phyloP scores from a whole-genome alignment of 2,113 vertebrate species.

The Takifugu bimaculatus region DNA sequence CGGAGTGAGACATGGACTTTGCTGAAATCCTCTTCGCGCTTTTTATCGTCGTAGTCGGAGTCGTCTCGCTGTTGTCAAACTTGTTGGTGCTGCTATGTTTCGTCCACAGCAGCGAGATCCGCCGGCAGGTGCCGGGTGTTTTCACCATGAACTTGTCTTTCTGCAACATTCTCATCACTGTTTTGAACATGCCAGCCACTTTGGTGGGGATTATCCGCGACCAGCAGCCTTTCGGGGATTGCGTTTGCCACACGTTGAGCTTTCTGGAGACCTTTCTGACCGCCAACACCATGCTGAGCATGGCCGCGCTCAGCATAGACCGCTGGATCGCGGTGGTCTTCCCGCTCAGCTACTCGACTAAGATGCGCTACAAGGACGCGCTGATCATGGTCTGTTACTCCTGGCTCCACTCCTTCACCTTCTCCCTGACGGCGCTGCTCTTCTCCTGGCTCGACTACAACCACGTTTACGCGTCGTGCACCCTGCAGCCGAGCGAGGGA shows the following conservation, averaged over 20 bases:
- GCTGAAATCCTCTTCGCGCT: constrained; percentile 76
- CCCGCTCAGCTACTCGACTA: constrained; percentile 80
- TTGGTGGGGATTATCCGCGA: constrained; percentile 73
- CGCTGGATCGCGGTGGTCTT: constrained; percentile 85
- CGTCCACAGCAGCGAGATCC: constrained; percentile 80
- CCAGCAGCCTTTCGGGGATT: constrained; percentile 78
- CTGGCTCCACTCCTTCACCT: constrained; percentile 81
- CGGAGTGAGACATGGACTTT: constrained; percentile 82
- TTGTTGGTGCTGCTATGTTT: constrained; percentile 84
- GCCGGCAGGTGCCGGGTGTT: constrained; percentile 79
- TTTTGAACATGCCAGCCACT: constrained; percentile 82
- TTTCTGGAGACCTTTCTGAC: constrained; percentile 84
- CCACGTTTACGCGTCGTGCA: constrained; percentile 79
- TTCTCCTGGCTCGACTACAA: constrained; percentile 83
- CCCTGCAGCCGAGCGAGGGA: constrained; percentile 71
- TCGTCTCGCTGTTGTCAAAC: constrained; percentile 80
- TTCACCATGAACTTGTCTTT: constrained; percentile 83
- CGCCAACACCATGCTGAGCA: constrained; percentile 81
- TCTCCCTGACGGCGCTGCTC: constrained; percentile 77
- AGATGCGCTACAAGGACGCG: constrained; percentile 83
- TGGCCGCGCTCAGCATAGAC: constrained; percentile 83
- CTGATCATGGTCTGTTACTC: constrained; percentile 81
- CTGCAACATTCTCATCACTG: constrained; percentile 82
- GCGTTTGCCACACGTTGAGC: constrained; percentile 76
- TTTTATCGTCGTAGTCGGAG: constrained; percentile 79